Base-by-base conservation (phyloP, 2,113 vertebrate species). In the Nannobrachium achirus region DNA sequence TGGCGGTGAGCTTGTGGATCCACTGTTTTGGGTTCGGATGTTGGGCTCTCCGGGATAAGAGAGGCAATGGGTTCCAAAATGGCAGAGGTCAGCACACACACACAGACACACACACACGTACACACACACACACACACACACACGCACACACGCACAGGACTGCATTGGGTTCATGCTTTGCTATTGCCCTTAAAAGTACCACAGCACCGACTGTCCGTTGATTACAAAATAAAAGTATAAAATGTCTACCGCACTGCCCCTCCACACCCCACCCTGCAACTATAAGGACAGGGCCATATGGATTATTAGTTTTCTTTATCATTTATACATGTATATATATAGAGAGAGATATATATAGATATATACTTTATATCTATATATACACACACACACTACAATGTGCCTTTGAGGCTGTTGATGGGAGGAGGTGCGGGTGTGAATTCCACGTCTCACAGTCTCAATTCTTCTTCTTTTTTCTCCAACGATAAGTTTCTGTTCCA, bases 251-350 rank as follows among this genome's bases (percentile, higher is more conserved):
- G 19, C 18, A 16, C 14, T 41, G 16, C 41, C 56, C 55, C 38
- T 33, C 25, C 25, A 33, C 25, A 33, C 20, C 13, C 13, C 56
- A 14, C 8, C 16, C 39, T 19, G 44, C 58, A 8, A 48, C 93
- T 95, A 94, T 94, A 93, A 53, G 85, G 93, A 96, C 93, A 95
- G 94, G 92, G 95, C 94, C 93, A 95, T 94, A 95, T 93, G 95
- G 92, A 94, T 48, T 46, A 61, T 39, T 80, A 73, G 51, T 58
- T 66, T 33, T 33, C 25, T 33, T 33, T 33, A 33, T 33, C 25
- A 33, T 33, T 33, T 33, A 33, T 33, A 33, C 25, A 33, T 33
- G 25, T 33, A 33, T 33, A 33, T 33, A 33, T 60, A 48, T 65
- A 33, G 25, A 33, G 25, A 33, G 25, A 33, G 25, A 33, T 66